phyloP scores from a whole-genome alignment of 2,888 invertebrate species.

The Aproaerema taeniolella region DNA sequence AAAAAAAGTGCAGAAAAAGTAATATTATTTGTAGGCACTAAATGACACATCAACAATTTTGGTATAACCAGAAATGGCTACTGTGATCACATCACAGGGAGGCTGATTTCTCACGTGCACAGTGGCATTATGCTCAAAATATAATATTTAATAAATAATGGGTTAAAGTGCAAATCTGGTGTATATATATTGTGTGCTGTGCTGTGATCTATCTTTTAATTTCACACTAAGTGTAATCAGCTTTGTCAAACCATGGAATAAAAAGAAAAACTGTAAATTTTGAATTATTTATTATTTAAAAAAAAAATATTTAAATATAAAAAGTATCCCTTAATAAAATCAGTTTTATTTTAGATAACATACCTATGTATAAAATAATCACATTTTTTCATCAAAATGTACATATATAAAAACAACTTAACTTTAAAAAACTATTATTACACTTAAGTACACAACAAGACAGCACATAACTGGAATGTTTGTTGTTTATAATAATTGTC shows the following conservation, averaged over 20 bases:
- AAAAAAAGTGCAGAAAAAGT: slow-evolving; percentile 64
- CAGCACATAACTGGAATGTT: slow-evolving; percentile 72
- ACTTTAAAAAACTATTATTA: slow-evolving; percentile 30
- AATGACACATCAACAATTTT: neutral
- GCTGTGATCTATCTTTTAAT: no score
- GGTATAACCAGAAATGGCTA: neutral
- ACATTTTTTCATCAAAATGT: slow-evolving; percentile 62
- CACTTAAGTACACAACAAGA: slow-evolving; percentile 67
- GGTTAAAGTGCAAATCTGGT: neutral
- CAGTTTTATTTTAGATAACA: slow-evolving; percentile 29
- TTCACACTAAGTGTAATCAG: neutral
- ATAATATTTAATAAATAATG: neutral
- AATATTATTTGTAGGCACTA: slow-evolving; percentile 16
- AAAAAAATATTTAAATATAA: slow-evolving; percentile 52
- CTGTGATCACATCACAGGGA: neutral
- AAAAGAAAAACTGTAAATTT: slow-evolving; percentile 27
- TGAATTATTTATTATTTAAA: slow-evolving; percentile 50
- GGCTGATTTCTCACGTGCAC: no score
- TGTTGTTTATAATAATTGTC: slow-evolving; percentile 32
- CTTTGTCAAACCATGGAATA: no score
- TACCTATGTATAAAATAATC: slow-evolving; percentile 47
- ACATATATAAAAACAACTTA: slow-evolving; percentile 55
- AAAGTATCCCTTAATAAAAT: slow-evolving; percentile 44
- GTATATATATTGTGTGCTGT: no score
- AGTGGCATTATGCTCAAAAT: neutral